phyloP scores from a whole-genome alignment of 2,888 invertebrate species.

The Mystacides longicornis region DNA sequence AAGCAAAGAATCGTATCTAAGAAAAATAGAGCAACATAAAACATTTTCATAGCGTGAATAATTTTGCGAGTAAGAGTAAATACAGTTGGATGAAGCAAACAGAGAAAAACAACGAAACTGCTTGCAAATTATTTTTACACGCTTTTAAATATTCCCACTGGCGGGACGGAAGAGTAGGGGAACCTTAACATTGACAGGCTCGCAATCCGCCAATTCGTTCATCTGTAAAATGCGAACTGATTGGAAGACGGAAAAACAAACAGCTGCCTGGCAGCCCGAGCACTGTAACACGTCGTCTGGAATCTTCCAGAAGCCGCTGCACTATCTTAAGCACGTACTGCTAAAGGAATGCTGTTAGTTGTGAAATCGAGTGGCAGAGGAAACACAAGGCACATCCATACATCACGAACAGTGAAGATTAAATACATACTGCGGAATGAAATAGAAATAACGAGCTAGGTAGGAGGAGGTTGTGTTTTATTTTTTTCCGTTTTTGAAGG shows the following conservation, averaged over 20 bases:
- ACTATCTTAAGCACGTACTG: constrained; percentile 15
- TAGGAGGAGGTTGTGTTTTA: too few relatives aligned
- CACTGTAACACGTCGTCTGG: constrained; percentile 14
- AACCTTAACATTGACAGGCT: constrained; percentile 1
- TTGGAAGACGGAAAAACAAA: constrained; percentile 25
- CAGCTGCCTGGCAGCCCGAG: constrained; percentile 12
- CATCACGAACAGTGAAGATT: not conserved
- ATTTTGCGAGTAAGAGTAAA: too few relatives aligned
- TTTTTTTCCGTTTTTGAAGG: too few relatives aligned
- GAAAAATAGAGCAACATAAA: too few relatives aligned
- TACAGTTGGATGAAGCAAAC: too few relatives aligned
- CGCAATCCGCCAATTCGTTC: constrained; percentile 5
- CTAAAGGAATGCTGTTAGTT: constrained; percentile 14
- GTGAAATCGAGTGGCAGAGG: constrained; percentile 20
- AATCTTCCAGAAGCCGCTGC: constrained; percentile 18
- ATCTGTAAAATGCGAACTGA: constrained; percentile 24
- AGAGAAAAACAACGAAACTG: too few relatives aligned
- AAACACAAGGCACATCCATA: constrained; percentile 6
- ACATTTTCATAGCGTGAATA: too few relatives aligned
- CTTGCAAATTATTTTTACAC: too few relatives aligned
- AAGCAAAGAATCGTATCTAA: too few relatives aligned
- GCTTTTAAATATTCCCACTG: too few relatives aligned
- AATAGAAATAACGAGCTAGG: too few relatives aligned
- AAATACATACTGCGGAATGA: not conserved
- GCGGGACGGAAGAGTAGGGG: not conserved